phyloP scores from a whole-genome alignment of 2,888 invertebrate genomes.

The Gasteruption jaculator region DNA sequence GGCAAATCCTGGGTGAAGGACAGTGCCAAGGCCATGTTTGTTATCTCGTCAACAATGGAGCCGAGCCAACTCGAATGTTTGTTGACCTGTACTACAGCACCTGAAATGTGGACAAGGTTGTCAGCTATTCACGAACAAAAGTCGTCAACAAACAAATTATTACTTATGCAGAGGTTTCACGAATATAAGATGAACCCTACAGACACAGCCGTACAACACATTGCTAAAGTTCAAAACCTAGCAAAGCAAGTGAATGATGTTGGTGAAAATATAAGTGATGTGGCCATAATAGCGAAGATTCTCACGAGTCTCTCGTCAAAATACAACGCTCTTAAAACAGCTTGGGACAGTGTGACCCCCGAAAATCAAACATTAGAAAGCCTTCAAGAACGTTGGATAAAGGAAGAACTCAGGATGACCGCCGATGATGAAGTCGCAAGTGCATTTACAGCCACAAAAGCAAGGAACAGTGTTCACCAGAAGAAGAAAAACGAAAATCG shows the following conservation, averaged over 20 bases:
- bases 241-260: conserved; percentile 24
- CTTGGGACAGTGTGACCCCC: conserved; percentile 21
- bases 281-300: conserved; percentile 26
- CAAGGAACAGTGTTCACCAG: conserved; percentile 1
- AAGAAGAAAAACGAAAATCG: neutral
- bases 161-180: conserved; percentile 23
- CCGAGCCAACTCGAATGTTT: conserved; percentile 22
- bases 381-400: conserved; percentile 21
- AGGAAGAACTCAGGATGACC: conserved; percentile 20
- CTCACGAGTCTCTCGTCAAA: conserved; percentile 23
- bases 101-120: conserved; percentile 27
- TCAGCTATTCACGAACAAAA: too few relatives aligned
- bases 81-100: conserved; percentile 23
- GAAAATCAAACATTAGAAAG: conserved; percentile 20
- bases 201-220: conserved; percentile 25
- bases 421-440: conserved; percentile 4
- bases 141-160: conserved; percentile 25
- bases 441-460: conserved; percentile 11
- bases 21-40: conserved; percentile 27
- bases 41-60: conserved; percentile 25
- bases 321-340: conserved; percentile 24
- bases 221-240: conserved; percentile 24
- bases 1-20: conserved; percentile 21
- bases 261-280: conserved; percentile 20
- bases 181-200: conserved; percentile 22